These are phyloP conservation scores for Pantherophis alleghaniensis DNA, from an alignment of 2,797 vertebrate species.

Conservation along the genomic window DNA sequence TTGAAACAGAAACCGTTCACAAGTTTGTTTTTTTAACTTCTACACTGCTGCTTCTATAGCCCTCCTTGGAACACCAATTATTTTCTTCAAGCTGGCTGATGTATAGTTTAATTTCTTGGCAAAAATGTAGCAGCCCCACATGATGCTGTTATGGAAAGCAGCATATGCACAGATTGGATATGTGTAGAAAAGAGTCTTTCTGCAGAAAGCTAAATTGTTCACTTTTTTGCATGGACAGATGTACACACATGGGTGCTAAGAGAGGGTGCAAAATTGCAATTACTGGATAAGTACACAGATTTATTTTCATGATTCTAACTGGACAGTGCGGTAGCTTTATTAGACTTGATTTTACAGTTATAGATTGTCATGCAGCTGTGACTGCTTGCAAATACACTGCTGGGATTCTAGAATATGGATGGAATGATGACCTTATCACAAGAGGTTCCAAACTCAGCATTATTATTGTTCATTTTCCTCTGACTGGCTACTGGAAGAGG, in stretches of 20 bases:
- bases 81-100: conserved; percentile 12
- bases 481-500: neutral
- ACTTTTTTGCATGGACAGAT: conserved; percentile 13
- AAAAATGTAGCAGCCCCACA: neutral
- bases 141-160: conserved; percentile 9
- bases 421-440: neutral
- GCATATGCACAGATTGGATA: neutral
- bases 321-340: neutral
- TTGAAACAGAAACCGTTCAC: neutral
- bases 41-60: neutral
- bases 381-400: neutral
- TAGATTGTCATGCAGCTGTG: neutral
- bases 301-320: neutral
- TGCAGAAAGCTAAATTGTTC: conserved; percentile 4
- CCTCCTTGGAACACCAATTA: neutral
- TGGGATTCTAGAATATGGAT: neutral
- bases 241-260: conserved; percentile 15
- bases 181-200: neutral
- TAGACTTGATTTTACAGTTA: neutral
- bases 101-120: conserved; percentile 9
- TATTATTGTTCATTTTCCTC: neutral
- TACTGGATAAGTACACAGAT: neutral
- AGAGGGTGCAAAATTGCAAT: neutral
- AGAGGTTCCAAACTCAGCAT: neutral
- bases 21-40: neutral